A percentile compares a stretch with the other conserved stretches of the same genome.
Conservation (phyloP, 1,140 invertebrate species). For the Melipona quadrifasciata region DNA sequence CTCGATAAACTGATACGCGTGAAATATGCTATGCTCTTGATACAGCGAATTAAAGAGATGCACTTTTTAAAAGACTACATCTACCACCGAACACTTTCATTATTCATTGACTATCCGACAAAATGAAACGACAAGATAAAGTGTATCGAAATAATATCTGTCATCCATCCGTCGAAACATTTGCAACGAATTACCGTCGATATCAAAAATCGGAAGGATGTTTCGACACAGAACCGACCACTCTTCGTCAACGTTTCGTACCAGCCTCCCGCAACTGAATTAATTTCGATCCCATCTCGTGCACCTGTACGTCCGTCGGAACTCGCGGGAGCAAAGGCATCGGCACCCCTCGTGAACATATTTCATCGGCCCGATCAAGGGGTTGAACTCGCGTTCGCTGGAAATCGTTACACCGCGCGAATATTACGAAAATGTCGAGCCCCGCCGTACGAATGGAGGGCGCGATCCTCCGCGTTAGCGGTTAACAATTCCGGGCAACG, state of each 20-base stretch:
- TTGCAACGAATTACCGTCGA: too few relatives aligned
- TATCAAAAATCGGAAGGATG: too few relatives aligned
- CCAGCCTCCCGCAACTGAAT: not conserved
- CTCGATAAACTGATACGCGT: too few relatives aligned
- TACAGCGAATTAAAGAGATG: too few relatives aligned
- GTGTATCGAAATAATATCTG: too few relatives aligned
- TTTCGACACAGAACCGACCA: not conserved
- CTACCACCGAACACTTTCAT: too few relatives aligned
- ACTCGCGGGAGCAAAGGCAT: not conserved
- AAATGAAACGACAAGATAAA: too few relatives aligned
- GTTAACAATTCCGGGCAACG: conserved; percentile 8
- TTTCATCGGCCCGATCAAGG: not conserved
- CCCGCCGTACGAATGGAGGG: not conserved
- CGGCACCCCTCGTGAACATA: not conserved
- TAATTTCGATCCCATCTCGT: not conserved
- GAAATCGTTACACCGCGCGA: not conserved
- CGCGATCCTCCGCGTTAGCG: not conserved
- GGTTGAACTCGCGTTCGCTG: not conserved
- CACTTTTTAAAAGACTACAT: too few relatives aligned
- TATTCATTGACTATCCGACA: too few relatives aligned
- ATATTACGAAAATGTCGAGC: conserved; percentile 6
- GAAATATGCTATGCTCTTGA: too few relatives aligned
- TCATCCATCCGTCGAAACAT: not conserved
- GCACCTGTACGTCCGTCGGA: not conserved
- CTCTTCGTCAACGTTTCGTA: not conserved